Base-by-base conservation (phyloP, 2,888 invertebrate species). In the Chalcosyrphus nemorum region DNA sequence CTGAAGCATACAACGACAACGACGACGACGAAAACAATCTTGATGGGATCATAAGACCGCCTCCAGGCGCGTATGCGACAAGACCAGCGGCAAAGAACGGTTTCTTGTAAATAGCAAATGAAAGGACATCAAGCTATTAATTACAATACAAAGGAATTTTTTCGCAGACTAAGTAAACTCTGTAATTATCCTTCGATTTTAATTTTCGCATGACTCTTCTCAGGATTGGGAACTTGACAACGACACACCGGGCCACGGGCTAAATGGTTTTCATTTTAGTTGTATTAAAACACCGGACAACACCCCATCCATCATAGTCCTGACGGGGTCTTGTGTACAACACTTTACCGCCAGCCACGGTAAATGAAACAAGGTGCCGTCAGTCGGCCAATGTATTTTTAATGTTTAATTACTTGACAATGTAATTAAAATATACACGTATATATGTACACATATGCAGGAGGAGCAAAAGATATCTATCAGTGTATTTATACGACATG, bases 331-430 rank as follows among this genome's bases (percentile, higher is more conserved):
- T 43, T 9, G 21, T 43, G 45, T 27, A 17, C 57, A 50, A 29
- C 54, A 54, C 43, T 63, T 68, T 61, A 70, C 70, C 24, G 56
- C 35, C 65, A 43, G 47, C 35, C 65, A 32, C 29, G 45, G 63
- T 47, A 65, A 65, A 65, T 66, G 63, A 52, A 71, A 76, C 71
- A 82, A 82, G 72, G 80, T 70, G 74, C 65, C 80, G 84, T 84
- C 84, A 84, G 61, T 78, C 63, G 74, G 70, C 68, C 80, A 70
- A 84, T 84, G 80, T 80, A 80, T 84, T 80, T 84, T 84, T 84
- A 80, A 84, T 80, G 84, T 84, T 84, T 84, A 84, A 84, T 80
- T 84, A 80, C 84, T 80, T 84, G 84, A 80, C 84, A 75, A 84
- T 84, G 84, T 84, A 84, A 84, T 84, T 84, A 84, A 84, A 84